Percentiles rank a stretch among this genome's conserved stretches.
These are phyloP conservation scores for Mermis nigrescens DNA, from an alignment of 2,888 invertebrate genomes.

Conservation along the genomic window DNA sequence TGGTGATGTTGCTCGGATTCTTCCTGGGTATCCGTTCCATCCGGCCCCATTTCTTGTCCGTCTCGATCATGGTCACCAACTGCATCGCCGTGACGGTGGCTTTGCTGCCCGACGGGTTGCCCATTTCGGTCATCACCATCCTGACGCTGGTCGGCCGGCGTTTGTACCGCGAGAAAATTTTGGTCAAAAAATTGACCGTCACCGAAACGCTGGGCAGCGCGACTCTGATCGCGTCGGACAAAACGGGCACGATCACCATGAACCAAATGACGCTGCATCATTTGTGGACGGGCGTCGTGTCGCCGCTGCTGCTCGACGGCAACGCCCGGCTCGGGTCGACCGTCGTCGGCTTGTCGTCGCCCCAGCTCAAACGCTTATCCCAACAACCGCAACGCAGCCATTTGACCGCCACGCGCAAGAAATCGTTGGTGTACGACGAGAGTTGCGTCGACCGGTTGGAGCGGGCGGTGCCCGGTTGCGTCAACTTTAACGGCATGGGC, in stretches of 20 bases:
- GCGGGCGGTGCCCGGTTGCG: not conserved
- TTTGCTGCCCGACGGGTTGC: not conserved
- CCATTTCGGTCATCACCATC: not conserved
- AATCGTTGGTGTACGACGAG: not conserved
- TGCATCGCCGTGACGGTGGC: slow-evolving; percentile 1
- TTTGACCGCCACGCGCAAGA: not conserved
- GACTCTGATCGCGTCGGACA: slow-evolving; percentile 3
- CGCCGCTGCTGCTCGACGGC: no score
- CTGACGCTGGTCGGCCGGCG: not conserved
- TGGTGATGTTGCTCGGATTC: not conserved
- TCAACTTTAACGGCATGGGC: not conserved
- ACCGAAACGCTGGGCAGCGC: slow-evolving; percentile 4
- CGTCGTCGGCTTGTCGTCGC: no score
- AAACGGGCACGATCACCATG: slow-evolving; percentile 2
- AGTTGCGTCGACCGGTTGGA: not conserved
- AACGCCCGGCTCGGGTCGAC: not conserved
- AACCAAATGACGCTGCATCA: slow-evolving; percentile 4
- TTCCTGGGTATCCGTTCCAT: not conserved
- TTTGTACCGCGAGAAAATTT: not conserved
- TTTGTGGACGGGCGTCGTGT: not conserved
- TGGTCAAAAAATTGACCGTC: slow-evolving; percentile 2
- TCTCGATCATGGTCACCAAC: not conserved
- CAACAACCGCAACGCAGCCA: not conserved
- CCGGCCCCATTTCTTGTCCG: not conserved
- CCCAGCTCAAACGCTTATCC: no score